phyloP scores from a whole-genome alignment of 1,140 invertebrate genomes.

The Leptinotarsa texana region DNA sequence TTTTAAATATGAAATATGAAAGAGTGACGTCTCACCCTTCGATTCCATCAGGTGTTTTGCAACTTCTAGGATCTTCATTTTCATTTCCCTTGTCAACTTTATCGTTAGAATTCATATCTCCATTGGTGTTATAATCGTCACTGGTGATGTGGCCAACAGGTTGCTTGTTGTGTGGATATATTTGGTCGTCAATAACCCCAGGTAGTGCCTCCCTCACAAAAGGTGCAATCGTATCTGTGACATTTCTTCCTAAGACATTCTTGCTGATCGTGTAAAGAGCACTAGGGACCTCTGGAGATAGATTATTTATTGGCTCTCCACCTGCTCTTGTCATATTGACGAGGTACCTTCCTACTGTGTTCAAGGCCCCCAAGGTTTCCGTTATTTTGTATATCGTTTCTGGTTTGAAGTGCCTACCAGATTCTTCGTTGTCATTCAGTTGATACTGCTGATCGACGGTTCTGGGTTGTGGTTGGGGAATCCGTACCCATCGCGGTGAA shows the following conservation, averaged over 20 bases:
- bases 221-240: conserved; percentile 77
- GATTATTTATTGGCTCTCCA: conserved; percentile 53
- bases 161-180: neutral
- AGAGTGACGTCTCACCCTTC: conserved; percentile 61
- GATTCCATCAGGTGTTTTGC: conserved; percentile 79
- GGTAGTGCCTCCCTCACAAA: conserved; percentile 70
- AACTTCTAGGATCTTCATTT: conserved; percentile 58
- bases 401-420: conserved; percentile 48
- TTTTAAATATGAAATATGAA: neutral
- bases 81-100: conserved; percentile 37
- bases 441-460: conserved; percentile 30
- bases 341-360: conserved; percentile 80
- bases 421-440: conserved; percentile 34
- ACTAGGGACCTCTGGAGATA: conserved; percentile 65
- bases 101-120: conserved; percentile 22
- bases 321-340: conserved; percentile 74
- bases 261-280: conserved; percentile 80
- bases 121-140: neutral
- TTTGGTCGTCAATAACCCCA: conserved; percentile 53
- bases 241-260: conserved; percentile 78
- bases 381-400: conserved; percentile 66
- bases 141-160: neutral
- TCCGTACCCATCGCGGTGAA: conserved; percentile 37
- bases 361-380: conserved; percentile 74
- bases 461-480: conserved; percentile 23